Evolutionary conservation across 2,888 invertebrate genomes (phyloP).

Genomic region (Salpingus planirostris): DNA sequence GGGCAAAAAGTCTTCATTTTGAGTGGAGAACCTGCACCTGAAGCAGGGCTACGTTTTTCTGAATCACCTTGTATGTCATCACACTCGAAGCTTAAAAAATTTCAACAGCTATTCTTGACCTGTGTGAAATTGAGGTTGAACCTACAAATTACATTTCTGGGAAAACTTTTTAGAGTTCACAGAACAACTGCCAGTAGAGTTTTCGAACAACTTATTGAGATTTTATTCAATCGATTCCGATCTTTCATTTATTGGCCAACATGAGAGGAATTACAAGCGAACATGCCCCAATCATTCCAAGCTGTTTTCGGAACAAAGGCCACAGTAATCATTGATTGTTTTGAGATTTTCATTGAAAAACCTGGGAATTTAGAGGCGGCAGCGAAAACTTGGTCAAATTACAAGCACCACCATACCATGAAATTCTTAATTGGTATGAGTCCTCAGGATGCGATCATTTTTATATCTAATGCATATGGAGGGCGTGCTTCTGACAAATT

Average conservation of each 20-base stretch:
- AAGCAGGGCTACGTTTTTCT: no score
- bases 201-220: slow-evolving; percentile 1
- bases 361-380: slow-evolving; percentile 9
- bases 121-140: slow-evolving; percentile 3
- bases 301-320: slow-evolving; percentile 1
- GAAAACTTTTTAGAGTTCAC: slow-evolving; percentile 2
- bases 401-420: no score
- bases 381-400: slow-evolving; percentile 14
- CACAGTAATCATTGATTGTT: slow-evolving; percentile 12
- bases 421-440: slow-evolving; percentile 18
- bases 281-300: slow-evolving; percentile 1
- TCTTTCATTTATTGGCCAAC: slow-evolving; percentile 3
- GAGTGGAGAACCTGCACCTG: no score
- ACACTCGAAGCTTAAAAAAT: not conserved
- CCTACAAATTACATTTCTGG: slow-evolving; percentile 4
- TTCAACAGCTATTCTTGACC: slow-evolving; percentile 1
- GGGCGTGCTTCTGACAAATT: slow-evolving; percentile 14
- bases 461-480: slow-evolving; percentile 15
- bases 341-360: no score
- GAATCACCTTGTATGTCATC: no score
- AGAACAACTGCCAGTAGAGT: slow-evolving; percentile 1
- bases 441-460: slow-evolving; percentile 12
- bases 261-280: slow-evolving; percentile 1
- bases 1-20: no score
- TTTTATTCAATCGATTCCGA: slow-evolving; percentile 1